Base-by-base conservation (phyloP, 2,113 vertebrate genomes). In the Mugil cephalus region DNA sequence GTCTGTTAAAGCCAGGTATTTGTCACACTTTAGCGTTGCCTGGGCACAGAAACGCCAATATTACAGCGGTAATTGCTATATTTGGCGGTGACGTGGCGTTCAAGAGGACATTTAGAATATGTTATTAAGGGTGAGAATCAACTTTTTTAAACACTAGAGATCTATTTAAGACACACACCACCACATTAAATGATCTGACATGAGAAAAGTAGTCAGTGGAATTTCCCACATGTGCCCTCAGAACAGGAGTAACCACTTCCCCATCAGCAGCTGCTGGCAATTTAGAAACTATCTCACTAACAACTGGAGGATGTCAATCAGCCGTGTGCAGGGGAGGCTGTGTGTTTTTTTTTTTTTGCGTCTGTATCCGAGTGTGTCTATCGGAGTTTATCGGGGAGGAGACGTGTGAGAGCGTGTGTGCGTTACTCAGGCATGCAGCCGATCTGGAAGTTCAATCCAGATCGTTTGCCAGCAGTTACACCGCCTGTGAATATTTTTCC, bases 1-100 rank as follows among this genome's bases (percentile, higher is more conserved):
- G 64, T 9, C 17, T 17, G 56, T 67, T 35, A 78, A 73, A 79
- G 43, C 34, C 7, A 0, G 38, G 39, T 55, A 80, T 85, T 80
- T 73, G 68, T 86, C 81, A 53, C 63, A 63, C 72, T 70, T 76
- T 55, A 53, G 54, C 60, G 64, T 54, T 54, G 52, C 61, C 51
- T 43, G 18, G 61, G 35, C 40, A 59, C 66, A 15, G 62, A 53
- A 65, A 40, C 51, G 30, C 59, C 38, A 8, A 30, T 51, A 67
- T 81, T 47, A 69, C 56, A 53, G 64, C 17, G 7, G 62, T 46
- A 66, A 80, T 73, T 15, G 62, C 18, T 6, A 19, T 36, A 35
- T 52, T 21, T n/a, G 10, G n/a, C 40, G 0, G 5, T 66, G 38
- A 74, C 53, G 19, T 0, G 1, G 35, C 34, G 50, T 42, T 69